These are phyloP conservation scores for Folsomia manolachei DNA, from an alignment of 2,888 invertebrate species.

Conservation along the genomic window DNA sequence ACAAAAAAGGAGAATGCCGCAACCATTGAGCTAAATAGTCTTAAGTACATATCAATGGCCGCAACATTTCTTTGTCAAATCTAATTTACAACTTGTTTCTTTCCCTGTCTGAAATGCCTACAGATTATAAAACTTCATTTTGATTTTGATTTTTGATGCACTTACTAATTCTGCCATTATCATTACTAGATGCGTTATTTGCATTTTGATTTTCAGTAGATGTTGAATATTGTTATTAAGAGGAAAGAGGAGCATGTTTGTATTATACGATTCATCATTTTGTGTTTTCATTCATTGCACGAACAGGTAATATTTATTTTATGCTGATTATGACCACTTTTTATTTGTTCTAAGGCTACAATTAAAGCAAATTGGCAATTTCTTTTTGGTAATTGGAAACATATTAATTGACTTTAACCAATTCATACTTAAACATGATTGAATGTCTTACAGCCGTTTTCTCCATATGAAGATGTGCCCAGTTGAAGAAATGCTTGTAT, in stretches of 20 bases:
- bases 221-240: neutral
- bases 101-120: neutral
- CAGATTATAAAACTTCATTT: neutral
- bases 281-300: neutral
- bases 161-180: too few relatives aligned
- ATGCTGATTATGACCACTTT: slow-evolving; percentile 2
- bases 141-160: neutral
- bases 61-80: neutral
- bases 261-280: neutral
- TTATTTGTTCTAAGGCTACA: slow-evolving; percentile 12
- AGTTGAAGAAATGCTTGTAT: too few relatives aligned
- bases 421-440: neutral
- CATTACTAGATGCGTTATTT: neutral
- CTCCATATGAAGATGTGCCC: too few relatives aligned
- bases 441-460: too few relatives aligned
- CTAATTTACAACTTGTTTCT: neutral
- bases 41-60: too few relatives aligned
- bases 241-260: neutral
- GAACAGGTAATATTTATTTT: neutral
- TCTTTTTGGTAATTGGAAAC: neutral
- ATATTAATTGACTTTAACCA: neutral
- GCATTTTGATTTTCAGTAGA: neutral
- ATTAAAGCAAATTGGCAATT: slow-evolving; percentile 15
- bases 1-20: neutral
- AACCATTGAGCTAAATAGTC: too few relatives aligned